Base-by-base conservation (phyloP, 2,888 invertebrate species). In the Calameuta pallipes region DNA sequence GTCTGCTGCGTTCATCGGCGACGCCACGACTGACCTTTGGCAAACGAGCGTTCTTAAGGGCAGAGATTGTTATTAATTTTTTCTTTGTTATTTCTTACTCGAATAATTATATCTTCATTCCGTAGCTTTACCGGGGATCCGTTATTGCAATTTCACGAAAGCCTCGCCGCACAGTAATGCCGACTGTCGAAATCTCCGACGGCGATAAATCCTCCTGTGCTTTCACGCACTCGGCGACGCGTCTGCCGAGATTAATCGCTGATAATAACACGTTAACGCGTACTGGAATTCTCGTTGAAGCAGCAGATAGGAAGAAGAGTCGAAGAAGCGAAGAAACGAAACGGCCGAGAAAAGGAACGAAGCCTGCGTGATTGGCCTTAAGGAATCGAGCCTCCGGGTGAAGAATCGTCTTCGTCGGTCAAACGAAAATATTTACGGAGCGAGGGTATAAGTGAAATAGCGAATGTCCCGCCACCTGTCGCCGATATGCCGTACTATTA, bases 151-250 rank as follows among this genome's bases (percentile, higher is more conserved):
- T 71, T 71, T 71, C 15, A 71, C 13, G 31, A 71, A 12, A 71
- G 33, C 71, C 12, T 23, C 3, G 71, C 31, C 56, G 56, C 56
- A 23, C 23, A 9, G 56, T 71, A 71, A 71, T 31, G 71, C 71
- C 33, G 34, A 34, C 71, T 34, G 71, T 31, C 71, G 71, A 71
- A 71, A 71, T 71, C 33, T 34, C 33, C 71, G 31, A 31, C 6
- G 13, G 12, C 31, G 31, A 71, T 71, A 34, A 71, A 71, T 71
- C 71, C 33, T 34, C 33, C 71, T 1, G 33, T 71, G 56, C 33
- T 71, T 34, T 71, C 71, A 71, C 71, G 71, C 71, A 34, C 71
- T 71, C 31, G 71, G 34, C 33, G 71, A 71, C 71, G 71, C 56
- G 56, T 56, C 56, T 15, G 56, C 15, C 71, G 71, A 71, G 71